These are phyloP conservation scores for Sorex fumeus DNA, from an alignment of 2,113 vertebrate genomes.

Conservation along the genomic window DNA sequence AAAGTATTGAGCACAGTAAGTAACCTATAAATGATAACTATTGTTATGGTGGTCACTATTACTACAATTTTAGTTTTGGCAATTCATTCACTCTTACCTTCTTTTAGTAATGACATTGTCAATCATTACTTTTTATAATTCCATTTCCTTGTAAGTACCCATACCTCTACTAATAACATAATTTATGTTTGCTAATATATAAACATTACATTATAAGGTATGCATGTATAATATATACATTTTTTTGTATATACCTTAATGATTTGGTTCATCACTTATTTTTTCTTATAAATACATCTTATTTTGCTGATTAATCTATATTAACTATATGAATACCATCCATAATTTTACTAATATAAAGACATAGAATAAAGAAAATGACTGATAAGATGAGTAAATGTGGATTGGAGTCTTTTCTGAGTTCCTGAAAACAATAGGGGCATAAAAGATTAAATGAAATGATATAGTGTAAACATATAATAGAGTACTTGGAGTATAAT, in stretches of 20 bases:
- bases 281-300: not conserved
- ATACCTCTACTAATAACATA: not conserved
- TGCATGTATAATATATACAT: not conserved
- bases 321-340: constrained; percentile 5
- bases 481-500: not conserved
- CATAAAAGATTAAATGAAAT: not conserved
- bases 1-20: constrained; percentile 40
- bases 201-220: not conserved
- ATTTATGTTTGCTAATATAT: not conserved
- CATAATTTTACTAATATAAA: not conserved
- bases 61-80: constrained; percentile 11
- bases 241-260: not conserved
- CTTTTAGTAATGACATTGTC: constrained; percentile 58
- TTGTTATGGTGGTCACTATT: constrained; percentile 17
- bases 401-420: not conserved
- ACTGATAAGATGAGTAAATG: not conserved
- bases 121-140: constrained; percentile 19
- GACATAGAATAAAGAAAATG: not conserved
- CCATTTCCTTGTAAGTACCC: constrained; percentile 24
- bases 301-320: not conserved
- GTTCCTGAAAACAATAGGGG: not conserved
- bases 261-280: not conserved
- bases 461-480: not conserved
- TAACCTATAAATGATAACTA: not conserved
- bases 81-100: constrained; percentile 45